Base-by-base conservation (phyloP, 2,888 invertebrate species). In the Macrophya annulata region DNA sequence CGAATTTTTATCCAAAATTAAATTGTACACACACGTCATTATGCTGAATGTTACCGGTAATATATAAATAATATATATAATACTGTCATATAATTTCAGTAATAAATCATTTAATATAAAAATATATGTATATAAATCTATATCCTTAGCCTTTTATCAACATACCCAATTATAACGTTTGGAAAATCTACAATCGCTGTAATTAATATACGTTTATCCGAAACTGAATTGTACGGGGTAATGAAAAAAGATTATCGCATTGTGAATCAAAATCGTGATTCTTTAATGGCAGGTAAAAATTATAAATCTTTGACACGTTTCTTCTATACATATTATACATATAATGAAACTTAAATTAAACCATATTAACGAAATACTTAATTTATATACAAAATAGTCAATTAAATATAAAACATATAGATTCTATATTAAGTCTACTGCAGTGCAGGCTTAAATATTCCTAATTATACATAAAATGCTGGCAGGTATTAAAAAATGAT, bases 81-180 rank as follows among this genome's bases (percentile, higher is more conserved):
- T 76, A 76, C 48, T 76, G 74, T 76, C 74, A 76, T 48, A 76
- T 48, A 48, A 76, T 76, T 76, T 76, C 12, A 76, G 74, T 76
- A 76, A 76, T 76, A 76, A 76, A 76, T 76, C 48, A 76, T 76
- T 76, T 48, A 76, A 76, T 45, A 76, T 48, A 25, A 71, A 71
- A 71, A 25, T 21, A 51, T n/a, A 51, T 51, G 9, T 43, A 43
- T 43, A 43, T 43, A 43, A 17, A 51, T 65, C 12, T 31, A 65
- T 65, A 51, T 0, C n/a, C 68, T n/a, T n/a, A n/a, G 15, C 8
- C 5, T 71, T 71, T 71, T 12, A 0, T 71, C 68, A 17, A 65
- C 10, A 21, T 25, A n/a, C n/a, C 31, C 31, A n/a, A 59, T 25
- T n/a, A 25, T 12, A 62, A 62, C 62, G 1, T 6, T n/a, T 62